Conservation (phyloP, 2,797 vertebrate genomes). For the Cetoscarus ocellatus region DNA sequence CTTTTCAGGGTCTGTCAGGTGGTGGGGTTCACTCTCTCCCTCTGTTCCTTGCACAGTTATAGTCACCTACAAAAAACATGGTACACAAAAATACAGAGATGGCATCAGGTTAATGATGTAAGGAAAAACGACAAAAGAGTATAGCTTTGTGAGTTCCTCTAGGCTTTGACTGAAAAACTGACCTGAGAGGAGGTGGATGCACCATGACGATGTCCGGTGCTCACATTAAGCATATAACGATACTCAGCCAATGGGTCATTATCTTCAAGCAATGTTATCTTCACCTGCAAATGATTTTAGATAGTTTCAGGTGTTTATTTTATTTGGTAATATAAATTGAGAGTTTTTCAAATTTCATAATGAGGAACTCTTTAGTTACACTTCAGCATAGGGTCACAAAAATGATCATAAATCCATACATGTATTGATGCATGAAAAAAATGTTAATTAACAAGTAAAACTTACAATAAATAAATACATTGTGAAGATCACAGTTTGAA, state of each 20-base stretch:
- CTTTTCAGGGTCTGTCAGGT: slow-evolving; percentile 87
- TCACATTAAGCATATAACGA: slow-evolving; percentile 91
- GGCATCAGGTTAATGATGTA: background rate
- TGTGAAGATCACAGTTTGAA: too few species aligned
- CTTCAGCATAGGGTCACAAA: too few species aligned
- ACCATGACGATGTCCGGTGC: slow-evolving; percentile 91
- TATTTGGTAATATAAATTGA: background rate
- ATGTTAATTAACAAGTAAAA: too few species aligned
- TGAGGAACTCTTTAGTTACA: too few species aligned
- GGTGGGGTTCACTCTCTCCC: slow-evolving; percentile 95
- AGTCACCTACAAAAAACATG: slow-evolving; percentile 85
- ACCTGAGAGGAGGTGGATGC: slow-evolving; percentile 95
- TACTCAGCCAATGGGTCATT: slow-evolving; percentile 95
- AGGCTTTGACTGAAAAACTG: slow-evolving; percentile 18
- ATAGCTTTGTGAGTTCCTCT: background rate
- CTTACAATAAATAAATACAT: too few species aligned
- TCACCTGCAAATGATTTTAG: slow-evolving; percentile 83
- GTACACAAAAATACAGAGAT: background rate
- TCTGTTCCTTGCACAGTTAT: slow-evolving; percentile 89
- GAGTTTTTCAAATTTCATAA: too few species aligned
- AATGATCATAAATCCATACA: too few species aligned
- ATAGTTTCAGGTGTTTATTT: background rate
- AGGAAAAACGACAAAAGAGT: background rate
- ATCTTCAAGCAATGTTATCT: slow-evolving; percentile 92
- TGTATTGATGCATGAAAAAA: too few species aligned